Percentiles rank a stretch among this genome's conserved stretches.
These are phyloP conservation scores for Microcebus griseorufus DNA, from an alignment of 2,113 vertebrate species.

Conservation along the genomic window DNA sequence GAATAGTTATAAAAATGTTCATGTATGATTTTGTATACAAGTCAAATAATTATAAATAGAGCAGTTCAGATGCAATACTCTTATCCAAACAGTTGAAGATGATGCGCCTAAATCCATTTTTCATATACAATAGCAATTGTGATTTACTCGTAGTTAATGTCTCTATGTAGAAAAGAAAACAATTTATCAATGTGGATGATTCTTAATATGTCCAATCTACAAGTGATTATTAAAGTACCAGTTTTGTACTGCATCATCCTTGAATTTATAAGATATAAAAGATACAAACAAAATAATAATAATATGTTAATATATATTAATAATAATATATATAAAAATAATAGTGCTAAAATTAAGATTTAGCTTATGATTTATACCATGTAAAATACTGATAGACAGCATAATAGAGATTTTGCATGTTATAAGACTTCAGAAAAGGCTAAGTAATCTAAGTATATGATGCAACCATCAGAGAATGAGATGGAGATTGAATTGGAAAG, in stretches of 20 bases:
- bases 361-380: not conserved
- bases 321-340: not conserved
- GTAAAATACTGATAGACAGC: not conserved
- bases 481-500: not conserved
- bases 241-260: not conserved
- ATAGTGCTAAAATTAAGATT: not conserved
- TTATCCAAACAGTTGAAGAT: not conserved
- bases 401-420: not conserved
- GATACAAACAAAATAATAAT: not conserved
- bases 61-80: not conserved
- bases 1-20: not conserved
- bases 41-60: conserved; percentile 4
- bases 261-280: not conserved
- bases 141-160: not conserved
- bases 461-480: not conserved
- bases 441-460: not conserved
- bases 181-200: not conserved
- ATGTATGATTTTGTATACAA: not conserved
- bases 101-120: not conserved
- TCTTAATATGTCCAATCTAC: not conserved
- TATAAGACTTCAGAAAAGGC: not conserved
- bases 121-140: not conserved
- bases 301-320: too few species aligned
- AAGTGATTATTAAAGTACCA: not conserved
- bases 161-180: not conserved